phyloP scores from a whole-genome alignment of 2,888 invertebrate genomes.

The Heteromurus nitidus region DNA sequence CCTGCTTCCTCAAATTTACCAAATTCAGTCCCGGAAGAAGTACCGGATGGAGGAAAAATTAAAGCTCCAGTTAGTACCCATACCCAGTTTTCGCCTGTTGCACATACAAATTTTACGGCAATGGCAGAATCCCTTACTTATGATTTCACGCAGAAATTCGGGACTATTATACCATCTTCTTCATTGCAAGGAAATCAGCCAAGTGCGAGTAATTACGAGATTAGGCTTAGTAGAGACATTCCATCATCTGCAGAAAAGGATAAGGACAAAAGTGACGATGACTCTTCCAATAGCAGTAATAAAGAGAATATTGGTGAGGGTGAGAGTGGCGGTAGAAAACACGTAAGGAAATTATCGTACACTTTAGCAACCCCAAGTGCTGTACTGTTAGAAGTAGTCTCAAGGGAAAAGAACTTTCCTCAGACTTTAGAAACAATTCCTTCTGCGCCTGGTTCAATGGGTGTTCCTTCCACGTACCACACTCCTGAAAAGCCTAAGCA shows the following conservation, averaged over 20 bases:
- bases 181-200: neutral
- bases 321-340: conserved; percentile 41
- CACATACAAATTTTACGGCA: conserved; percentile 48
- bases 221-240: conserved; percentile 37
- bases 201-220: conserved; percentile 66
- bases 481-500: conserved; percentile 55
- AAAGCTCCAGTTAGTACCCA: conserved; percentile 3
- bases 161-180: neutral
- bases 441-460: conserved; percentile 55
- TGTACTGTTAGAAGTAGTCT: conserved; percentile 79
- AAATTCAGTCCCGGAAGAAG: conserved; percentile 12
- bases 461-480: conserved; percentile 33
- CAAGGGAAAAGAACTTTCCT: conserved; percentile 33
- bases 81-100: conserved; percentile 34
- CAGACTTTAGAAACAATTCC: conserved; percentile 60
- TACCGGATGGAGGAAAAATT: neutral
- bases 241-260: conserved; percentile 75
- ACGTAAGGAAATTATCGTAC: conserved; percentile 85
- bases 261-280: conserved; percentile 74
- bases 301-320: conserved; percentile 43
- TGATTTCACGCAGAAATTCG: conserved; percentile 32
- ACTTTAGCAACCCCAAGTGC: conserved; percentile 87
- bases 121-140: conserved; percentile 37
- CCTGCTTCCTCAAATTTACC: conserved; percentile 23
- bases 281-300: conserved; percentile 58